phyloP scores from a whole-genome alignment of 2,113 vertebrate genomes.

The Baryphthengus martii region DNA sequence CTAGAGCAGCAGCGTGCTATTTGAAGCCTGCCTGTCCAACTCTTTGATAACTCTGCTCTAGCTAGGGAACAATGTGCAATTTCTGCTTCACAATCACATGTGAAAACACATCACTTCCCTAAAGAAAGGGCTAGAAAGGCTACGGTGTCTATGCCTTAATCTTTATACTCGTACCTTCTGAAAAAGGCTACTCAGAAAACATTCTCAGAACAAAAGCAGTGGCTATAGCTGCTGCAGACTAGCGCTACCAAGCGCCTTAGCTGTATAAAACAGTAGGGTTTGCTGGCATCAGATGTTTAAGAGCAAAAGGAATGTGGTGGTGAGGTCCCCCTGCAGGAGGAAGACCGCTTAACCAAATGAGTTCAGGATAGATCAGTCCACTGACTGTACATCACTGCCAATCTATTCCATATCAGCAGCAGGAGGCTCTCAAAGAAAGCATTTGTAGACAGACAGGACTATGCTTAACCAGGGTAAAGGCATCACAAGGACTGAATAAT shows the following conservation, averaged over 20 bases:
- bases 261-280: not conserved
- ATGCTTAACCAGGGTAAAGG: not conserved
- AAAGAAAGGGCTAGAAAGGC: slow-evolving; percentile 1
- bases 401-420: not conserved
- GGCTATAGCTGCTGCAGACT: not conserved
- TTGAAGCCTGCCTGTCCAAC: not conserved
- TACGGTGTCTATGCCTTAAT: not conserved
- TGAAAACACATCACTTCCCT: not conserved
- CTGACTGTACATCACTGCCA: not conserved
- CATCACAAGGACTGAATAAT: not conserved
- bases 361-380: not conserved
- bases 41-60: not conserved
- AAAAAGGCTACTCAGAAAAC: not conserved
- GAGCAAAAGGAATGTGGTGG: not conserved
- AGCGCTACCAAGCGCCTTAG: not conserved
- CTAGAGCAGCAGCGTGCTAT: not conserved
- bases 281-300: not conserved
- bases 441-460: not conserved
- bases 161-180: not conserved
- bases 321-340: not conserved
- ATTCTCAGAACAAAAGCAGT: not conserved
- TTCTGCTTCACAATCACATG: not conserved
- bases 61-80: not conserved
- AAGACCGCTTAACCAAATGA: not conserved
- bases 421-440: slow-evolving; percentile 1